phyloP scores from a whole-genome alignment of 2,888 invertebrate genomes.

The Podabrus alpinus region DNA sequence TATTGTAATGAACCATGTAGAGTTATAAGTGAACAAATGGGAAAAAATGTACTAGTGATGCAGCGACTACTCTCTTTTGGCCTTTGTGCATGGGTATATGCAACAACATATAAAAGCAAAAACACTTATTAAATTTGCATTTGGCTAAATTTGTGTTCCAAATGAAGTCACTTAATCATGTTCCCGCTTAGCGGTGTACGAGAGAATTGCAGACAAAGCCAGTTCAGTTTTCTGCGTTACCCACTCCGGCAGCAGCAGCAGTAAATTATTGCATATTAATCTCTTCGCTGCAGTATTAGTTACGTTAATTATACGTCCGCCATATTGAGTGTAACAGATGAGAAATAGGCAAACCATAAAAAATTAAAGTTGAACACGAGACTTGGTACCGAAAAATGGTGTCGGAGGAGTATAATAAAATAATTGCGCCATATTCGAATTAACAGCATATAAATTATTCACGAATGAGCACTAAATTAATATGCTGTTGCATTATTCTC shows the following conservation, averaged over 20 bases:
- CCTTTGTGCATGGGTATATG: slow-evolving; percentile 10
- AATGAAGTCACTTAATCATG: slow-evolving; percentile 57
- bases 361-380: slow-evolving; percentile 37
- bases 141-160: slow-evolving; percentile 56
- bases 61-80: slow-evolving; percentile 15
- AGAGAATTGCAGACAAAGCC: slow-evolving; percentile 51
- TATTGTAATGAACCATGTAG: neutral
- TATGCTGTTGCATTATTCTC: slow-evolving; percentile 6
- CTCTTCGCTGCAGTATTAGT: slow-evolving; percentile 57
- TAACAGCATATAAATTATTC: slow-evolving; percentile 3
- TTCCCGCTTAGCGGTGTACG: slow-evolving; percentile 45
- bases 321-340: slow-evolving; percentile 51
- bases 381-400: slow-evolving; percentile 5
- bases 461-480: slow-evolving; percentile 2
- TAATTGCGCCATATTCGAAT: slow-evolving; percentile 1
- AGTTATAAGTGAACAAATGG: neutral
- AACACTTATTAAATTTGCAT: slow-evolving; percentile 57
- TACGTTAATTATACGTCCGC: slow-evolving; percentile 56
- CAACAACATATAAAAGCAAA: slow-evolving; percentile 49
- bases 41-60: slow-evolving; percentile 13
- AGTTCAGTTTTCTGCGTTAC: slow-evolving; percentile 54
- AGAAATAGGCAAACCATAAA: slow-evolving; percentile 46
- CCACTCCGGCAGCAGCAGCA: slow-evolving; percentile 50
- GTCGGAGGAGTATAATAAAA: neutral
- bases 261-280: slow-evolving; percentile 59